phyloP scores from a whole-genome alignment of 2,797 vertebrate genomes.

The Fratercula arctica region DNA sequence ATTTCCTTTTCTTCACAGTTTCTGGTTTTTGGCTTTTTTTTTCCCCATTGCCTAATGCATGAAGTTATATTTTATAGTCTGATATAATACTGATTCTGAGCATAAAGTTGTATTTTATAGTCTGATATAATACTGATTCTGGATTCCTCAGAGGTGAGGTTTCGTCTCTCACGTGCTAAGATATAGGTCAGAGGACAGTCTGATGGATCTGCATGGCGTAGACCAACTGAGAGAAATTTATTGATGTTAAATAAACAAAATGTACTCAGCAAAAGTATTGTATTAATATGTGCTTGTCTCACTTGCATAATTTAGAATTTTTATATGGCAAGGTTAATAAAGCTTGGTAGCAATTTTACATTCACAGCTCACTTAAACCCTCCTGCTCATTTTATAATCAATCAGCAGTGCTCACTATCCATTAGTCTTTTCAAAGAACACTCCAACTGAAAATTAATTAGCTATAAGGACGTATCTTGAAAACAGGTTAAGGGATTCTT shows the following conservation, averaged over 20 bases:
- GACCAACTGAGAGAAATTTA: neutral
- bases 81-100: neutral
- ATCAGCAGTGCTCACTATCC: slow-evolving; percentile 47
- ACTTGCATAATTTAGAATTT: slow-evolving; percentile 20
- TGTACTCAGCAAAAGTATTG: neutral
- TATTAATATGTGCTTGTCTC: neutral
- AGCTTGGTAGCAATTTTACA: slow-evolving; percentile 30
- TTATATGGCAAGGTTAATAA: slow-evolving; percentile 31
- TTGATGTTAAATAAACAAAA: slow-evolving; percentile 39
- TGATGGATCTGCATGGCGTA: neutral
- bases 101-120: neutral
- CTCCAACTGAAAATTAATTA: slow-evolving; percentile 69
- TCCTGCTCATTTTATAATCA: slow-evolving; percentile 62
- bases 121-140: neutral
- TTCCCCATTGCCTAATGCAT: neutral
- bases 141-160: neutral
- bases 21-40: neutral
- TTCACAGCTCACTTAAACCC: slow-evolving; percentile 16
- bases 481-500: slow-evolving; percentile 56
- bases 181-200: neutral
- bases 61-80: neutral
- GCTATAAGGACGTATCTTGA: slow-evolving; percentile 30
- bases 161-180: neutral
- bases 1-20: neutral
- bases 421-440: slow-evolving; percentile 60